Evolutionary conservation across 2,797 vertebrate genomes (phyloP), one percentile per base, ranked within the genome.

Genomic region (Acrocephalus scirpaceus): DNA sequence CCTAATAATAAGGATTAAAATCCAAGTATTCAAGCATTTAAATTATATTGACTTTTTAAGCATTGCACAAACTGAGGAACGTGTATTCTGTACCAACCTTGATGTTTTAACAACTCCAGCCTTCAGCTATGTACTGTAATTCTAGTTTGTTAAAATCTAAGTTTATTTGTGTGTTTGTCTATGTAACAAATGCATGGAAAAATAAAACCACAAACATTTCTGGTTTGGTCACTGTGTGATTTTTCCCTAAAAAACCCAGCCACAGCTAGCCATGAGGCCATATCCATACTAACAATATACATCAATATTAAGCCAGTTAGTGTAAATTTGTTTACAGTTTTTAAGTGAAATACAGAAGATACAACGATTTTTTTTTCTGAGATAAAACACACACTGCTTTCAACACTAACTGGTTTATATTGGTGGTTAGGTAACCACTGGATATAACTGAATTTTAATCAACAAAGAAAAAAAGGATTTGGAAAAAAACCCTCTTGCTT

Each of bases 361-460:
- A 29, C 0, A 2, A 66, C 50, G 25, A 83, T 88, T 92, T 38
- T 38, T 38, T 38, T 38, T 95, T 88, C 54, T 48, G 66, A 90
- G 58, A 78, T 32, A 84, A 90, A 88, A 81, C 42, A 88, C 57
- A 70, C 7, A 2, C 30, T 65, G 45, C 54, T 92, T 95, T 88
- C 88, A 93, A 88, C 72, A 64, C 53, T 22, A 61, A 44, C 80
- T n/a, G 38, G 29, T 74, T 90, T 92, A 34, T n/a, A 61, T 61
- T 40, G 71, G n/a, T 16, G 29, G 56, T 34, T 44, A 77, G 34
- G 57, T 90, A 77, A 84, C 48, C 23, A 62, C 42, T 86, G 48
- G 23, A 86, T 79, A 45, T 48, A 84, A 81, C 50, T 73, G 76
- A 76, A 86, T 94, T 94, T 90, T 85, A 90, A 92, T 70, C 47